phyloP scores from a whole-genome alignment of 2,797 vertebrate genomes.

The Lateolabrax maculatus region DNA sequence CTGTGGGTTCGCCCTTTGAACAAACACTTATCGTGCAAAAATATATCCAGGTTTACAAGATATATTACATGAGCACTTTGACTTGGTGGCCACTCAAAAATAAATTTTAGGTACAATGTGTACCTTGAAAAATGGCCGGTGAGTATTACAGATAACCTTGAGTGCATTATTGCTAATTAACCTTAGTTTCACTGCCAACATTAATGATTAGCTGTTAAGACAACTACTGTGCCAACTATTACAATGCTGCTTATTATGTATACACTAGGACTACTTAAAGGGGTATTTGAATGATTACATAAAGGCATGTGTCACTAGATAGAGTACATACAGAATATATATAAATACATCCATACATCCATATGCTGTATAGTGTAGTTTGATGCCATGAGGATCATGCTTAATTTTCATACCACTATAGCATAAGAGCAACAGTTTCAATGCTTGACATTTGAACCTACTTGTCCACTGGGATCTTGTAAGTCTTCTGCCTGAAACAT shows the following conservation, averaged over 20 bases:
- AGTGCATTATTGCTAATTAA: background rate
- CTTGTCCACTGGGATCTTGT: background rate
- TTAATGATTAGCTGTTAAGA: background rate
- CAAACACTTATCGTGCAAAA: background rate
- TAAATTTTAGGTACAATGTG: background rate
- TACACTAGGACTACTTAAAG: background rate
- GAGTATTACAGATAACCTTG: too few species aligned
- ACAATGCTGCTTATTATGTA: background rate
- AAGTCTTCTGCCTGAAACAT: slow-evolving; percentile 10
- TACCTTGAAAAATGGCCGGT: too few species aligned
- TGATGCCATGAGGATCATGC: background rate
- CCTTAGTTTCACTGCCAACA: background rate
- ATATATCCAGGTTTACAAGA: background rate
- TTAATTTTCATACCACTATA: too few species aligned
- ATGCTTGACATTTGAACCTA: background rate
- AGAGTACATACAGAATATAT: background rate
- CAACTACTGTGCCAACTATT: too few species aligned
- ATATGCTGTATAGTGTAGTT: background rate
- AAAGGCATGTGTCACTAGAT: background rate
- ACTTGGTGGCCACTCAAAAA: background rate
- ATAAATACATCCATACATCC: background rate
- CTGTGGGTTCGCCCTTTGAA: background rate
- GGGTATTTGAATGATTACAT: background rate
- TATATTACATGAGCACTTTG: background rate
- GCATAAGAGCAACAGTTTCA: slow-evolving; percentile 10